phyloP scores from a whole-genome alignment of 2,797 vertebrate species.

The Pteropus rufus region DNA sequence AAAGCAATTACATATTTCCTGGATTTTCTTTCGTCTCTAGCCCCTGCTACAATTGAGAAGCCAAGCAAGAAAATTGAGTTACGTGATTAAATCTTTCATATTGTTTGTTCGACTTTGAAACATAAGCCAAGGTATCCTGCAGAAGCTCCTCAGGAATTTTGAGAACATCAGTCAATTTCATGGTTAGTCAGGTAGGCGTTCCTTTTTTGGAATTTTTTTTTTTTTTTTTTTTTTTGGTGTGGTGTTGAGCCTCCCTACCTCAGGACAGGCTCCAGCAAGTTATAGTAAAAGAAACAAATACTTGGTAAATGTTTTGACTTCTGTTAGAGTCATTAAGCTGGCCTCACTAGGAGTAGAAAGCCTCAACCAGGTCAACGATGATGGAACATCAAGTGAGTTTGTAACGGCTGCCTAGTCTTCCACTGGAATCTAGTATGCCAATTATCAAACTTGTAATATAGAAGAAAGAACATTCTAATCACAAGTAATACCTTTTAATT shows the following conservation, averaged over 20 bases:
- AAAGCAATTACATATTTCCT: background rate
- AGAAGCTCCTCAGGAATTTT: background rate
- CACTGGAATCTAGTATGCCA: background rate
- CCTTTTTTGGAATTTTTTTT: background rate
- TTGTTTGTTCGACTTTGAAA: background rate
- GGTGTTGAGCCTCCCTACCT: background rate
- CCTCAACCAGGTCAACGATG: background rate
- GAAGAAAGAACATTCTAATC: background rate
- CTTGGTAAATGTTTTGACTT: background rate
- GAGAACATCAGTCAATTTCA: background rate
- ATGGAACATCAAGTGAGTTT: background rate
- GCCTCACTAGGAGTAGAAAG: background rate
- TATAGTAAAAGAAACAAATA: background rate
- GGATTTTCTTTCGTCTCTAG: background rate
- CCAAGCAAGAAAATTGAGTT: conserved; percentile 16
- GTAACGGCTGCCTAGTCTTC: background rate
- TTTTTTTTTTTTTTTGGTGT: background rate
- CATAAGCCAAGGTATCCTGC: background rate
- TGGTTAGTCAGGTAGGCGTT: background rate
- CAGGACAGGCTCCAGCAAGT: background rate
- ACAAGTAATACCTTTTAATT: background rate
- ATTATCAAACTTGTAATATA: background rate
- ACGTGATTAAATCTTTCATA: background rate
- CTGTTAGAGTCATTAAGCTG: background rate
- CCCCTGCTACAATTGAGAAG: background rate